Conservation (phyloP, 2,113 vertebrate genomes). For the Amblyopsis rosae region DNA sequence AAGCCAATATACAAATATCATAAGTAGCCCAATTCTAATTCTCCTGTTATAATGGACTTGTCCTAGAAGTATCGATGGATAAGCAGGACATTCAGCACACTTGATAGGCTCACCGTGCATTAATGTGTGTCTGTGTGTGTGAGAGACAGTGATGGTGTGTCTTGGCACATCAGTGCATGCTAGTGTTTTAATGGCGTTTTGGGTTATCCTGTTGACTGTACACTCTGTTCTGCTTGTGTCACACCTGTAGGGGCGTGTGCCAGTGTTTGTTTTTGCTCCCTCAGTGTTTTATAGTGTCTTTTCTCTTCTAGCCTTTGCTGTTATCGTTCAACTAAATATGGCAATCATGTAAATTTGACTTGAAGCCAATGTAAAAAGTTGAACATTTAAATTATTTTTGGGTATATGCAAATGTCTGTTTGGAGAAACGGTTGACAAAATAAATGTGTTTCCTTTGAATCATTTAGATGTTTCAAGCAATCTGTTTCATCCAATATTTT, state of each 20-base stretch:
- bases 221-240: too few relatives aligned
- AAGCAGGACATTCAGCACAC: not conserved
- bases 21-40: not conserved
- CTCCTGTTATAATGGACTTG: not conserved
- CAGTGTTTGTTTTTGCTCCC: too few relatives aligned
- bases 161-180: too few relatives aligned
- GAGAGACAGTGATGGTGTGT: too few relatives aligned
- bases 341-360: not conserved
- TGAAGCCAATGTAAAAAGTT: not conserved
- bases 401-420: not conserved
- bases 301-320: too few relatives aligned
- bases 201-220: too few relatives aligned
- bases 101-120: not conserved
- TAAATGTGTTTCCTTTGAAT: not conserved
- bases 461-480: not conserved
- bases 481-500: not conserved
- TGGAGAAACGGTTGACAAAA: not conserved
- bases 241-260: too few relatives aligned
- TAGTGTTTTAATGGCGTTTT: too few relatives aligned
- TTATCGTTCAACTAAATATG: not conserved
- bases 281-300: too few relatives aligned
- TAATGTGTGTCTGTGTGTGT: not conserved
- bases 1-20: not conserved
- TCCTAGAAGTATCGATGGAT: conserved; percentile 15
- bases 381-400: not conserved